Conservation (phyloP, 1,140 invertebrate genomes). For the Ceratosolen fusciceps region DNA sequence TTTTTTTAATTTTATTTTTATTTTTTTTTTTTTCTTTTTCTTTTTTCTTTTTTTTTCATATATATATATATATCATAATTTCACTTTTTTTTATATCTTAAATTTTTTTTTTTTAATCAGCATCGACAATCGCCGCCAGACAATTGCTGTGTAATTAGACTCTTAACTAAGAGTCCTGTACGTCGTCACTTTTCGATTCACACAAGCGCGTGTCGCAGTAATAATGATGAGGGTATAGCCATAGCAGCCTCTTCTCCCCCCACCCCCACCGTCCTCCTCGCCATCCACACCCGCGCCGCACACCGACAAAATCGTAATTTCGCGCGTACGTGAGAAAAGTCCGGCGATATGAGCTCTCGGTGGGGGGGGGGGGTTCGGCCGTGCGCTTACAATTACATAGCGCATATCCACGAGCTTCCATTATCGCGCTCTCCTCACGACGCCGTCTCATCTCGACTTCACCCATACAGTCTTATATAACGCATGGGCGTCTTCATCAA, state of each 20-base stretch:
- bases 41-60: neutral
- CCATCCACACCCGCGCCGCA: neutral
- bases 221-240: no score
- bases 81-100: neutral
- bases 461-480: no score
- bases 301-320: neutral
- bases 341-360: neutral
- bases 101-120: neutral
- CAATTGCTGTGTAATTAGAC: neutral
- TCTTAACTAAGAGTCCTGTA: neutral
- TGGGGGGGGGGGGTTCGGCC: no score
- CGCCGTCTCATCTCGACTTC: no score
- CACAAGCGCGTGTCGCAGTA: neutral
- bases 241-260: no score
- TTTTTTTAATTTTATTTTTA: neutral
- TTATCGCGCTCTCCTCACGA: no score
- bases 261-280: no score
- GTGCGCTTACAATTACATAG: no score
- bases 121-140: neutral
- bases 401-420: no score
- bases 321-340: neutral
- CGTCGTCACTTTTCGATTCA: neutral
- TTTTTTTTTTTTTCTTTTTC: neutral
- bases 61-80: no score
- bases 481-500: no score